phyloP scores from a whole-genome alignment of 2,888 invertebrate genomes.

The Sinotaia quadrata region DNA sequence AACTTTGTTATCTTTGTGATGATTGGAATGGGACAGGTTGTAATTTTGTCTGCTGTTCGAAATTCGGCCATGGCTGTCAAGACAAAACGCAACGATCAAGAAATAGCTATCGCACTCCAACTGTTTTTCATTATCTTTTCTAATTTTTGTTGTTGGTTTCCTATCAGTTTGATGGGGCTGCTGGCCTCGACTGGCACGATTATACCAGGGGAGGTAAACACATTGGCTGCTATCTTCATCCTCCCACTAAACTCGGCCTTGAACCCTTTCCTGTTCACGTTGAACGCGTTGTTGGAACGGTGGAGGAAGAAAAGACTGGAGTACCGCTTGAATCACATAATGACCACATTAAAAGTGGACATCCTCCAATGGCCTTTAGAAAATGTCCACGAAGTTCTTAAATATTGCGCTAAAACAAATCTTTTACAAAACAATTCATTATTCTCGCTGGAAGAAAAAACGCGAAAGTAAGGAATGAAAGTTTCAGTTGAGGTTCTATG shows the following conservation, averaged over 20 bases:
- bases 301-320: neutral
- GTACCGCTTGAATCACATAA: neutral
- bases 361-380: conserved; percentile 6
- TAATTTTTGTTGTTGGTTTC: conserved; percentile 36
- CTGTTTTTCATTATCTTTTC: conserved; percentile 30
- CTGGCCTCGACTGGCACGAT: conserved; percentile 27
- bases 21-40: conserved; percentile 62
- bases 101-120: conserved; percentile 30
- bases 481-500: no score
- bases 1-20: conserved; percentile 64
- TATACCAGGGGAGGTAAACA: conserved; percentile 33
- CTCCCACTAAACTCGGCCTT: conserved; percentile 75
- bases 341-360: conserved; percentile 7
- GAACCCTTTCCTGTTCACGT: conserved; percentile 69
- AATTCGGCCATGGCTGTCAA: neutral
- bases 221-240: conserved; percentile 69
- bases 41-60: conserved; percentile 60
- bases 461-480: no score
- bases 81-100: neutral
- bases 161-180: conserved; percentile 33
- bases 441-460: no score
- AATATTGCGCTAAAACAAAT: no score
- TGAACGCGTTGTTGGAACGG: conserved; percentile 27
- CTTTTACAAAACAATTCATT: no score
- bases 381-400: neutral